Evolutionary conservation across 2,113 vertebrate genomes (phyloP), one percentile per base, ranked within the genome.

Genomic region (Malurus cyaneus): DNA sequence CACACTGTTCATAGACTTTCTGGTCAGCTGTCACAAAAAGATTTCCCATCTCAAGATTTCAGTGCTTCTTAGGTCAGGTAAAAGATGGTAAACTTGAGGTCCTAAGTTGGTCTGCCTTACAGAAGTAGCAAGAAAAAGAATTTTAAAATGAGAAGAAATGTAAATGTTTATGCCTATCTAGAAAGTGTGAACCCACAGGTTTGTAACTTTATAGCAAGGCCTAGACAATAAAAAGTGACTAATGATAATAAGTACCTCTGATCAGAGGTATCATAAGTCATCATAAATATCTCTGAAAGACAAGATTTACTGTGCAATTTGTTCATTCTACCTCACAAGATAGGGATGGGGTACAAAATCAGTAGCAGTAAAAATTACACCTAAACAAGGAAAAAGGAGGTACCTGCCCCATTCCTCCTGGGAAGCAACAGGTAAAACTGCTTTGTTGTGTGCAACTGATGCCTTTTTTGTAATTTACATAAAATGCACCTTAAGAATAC

Each of bases 1-100:
- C 20, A 49, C 7, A 16, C 0, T 0, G 0, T 64, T 71, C 26
- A 21, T 10, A 81, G 32, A 24, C 18, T n/a, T 62, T 69, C 26
- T 39, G 3, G 5, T 81, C 53, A 67, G 8, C 15, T 32, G 14
- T 52, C 16, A 20, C 14, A 32, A 18, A 9, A 39, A 29, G 26
- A 76, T 52, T 69, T 69, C 21, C 32, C 7, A 18, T 60, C 21
- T 36, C 24, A 18, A 52, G 14, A 89, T 84, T 81, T 74, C 70
- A 59, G 3, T 50, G 13, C 5, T 87, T 76, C 11, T 65, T 50
- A 74, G 62, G 20, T 29, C 6, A 71, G 15, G 19, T 39, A 44
- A 67, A 76, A 54, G 6, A 23, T 17, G 5, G 7, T 18, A 66
- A 69, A 60, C 73, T n/a, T 53, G 20, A 82, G 49, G 28, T 67